A percentile compares a stretch with the other conserved stretches of the same genome.
Conservation (phyloP, 2,113 vertebrate genomes). For the Cisticola juncidis region DNA sequence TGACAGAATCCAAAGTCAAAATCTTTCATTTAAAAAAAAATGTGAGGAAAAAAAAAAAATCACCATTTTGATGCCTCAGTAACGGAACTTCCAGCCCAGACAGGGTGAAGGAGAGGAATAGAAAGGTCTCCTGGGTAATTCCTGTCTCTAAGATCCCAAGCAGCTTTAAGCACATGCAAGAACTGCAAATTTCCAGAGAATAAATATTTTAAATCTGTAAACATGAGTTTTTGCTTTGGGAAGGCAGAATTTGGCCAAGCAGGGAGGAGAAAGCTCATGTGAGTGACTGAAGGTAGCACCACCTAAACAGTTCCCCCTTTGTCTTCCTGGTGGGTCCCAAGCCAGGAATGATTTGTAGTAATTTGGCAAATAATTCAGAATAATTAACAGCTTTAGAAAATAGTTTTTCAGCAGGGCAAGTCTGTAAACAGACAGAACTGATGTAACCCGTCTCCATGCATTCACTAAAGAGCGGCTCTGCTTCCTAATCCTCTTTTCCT, state of each 20-base stretch:
- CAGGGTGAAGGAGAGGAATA: background rate
- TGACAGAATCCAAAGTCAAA: background rate
- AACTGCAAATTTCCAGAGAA: background rate
- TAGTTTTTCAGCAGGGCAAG: background rate
- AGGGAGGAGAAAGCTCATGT: background rate
- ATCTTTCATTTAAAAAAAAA: background rate
- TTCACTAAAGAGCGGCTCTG: background rate
- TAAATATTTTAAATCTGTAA: background rate
- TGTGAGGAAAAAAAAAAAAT: fast-evolving
- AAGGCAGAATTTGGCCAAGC: background rate
- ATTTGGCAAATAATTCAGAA: background rate
- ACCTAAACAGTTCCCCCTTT: slow-evolving; percentile 5
- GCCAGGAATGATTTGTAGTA: background rate
- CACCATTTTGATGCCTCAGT: background rate
- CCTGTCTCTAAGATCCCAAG: background rate
- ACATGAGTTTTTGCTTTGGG: background rate
- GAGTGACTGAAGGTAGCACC: background rate
- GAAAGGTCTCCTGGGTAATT: background rate
- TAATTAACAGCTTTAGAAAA: slow-evolving; percentile 12
- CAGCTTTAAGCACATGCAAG: background rate
- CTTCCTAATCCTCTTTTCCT: background rate
- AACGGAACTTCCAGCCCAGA: background rate
- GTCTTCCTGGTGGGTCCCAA: background rate
- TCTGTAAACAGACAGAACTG: background rate
- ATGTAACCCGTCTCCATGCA: background rate